Conservation (phyloP, 2,797 vertebrate genomes). For the Hylomyscus alleni region DNA sequence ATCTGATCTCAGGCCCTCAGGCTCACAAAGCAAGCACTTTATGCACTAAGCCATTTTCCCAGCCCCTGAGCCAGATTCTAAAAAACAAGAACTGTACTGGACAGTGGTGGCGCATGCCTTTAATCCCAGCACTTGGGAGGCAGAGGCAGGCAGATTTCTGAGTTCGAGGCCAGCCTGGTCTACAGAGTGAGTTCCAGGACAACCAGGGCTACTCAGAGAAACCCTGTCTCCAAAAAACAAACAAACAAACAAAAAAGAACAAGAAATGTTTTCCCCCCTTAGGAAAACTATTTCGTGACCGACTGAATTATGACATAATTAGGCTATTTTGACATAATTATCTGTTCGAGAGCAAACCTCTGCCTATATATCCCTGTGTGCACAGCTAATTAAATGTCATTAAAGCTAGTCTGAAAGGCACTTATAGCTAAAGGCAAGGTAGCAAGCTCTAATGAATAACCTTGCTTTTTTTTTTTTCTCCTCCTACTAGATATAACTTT, state of each 20-base stretch:
- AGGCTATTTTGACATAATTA: background rate
- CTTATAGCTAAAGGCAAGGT: background rate
- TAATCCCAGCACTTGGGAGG: too few relatives aligned
- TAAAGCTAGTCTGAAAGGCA: background rate
- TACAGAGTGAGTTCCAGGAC: too few relatives aligned
- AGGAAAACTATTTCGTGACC: background rate
- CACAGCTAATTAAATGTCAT: background rate
- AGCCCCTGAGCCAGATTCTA: background rate
- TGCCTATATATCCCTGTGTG: background rate
- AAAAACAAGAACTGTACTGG: background rate
- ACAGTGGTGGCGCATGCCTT: too few relatives aligned
- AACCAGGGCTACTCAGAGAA: too few relatives aligned
- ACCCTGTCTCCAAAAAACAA: too few relatives aligned
- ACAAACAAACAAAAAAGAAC: background rate
- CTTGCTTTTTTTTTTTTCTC: background rate
- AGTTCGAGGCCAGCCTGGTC: too few relatives aligned
- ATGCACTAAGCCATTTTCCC: background rate
- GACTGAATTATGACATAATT: background rate
- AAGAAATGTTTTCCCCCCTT: background rate
- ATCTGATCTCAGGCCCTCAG: background rate
- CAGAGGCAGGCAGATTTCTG: too few relatives aligned
- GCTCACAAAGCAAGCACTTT: background rate
- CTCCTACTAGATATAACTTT: background rate
- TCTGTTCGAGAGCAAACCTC: background rate
- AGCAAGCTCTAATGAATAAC: background rate